These are phyloP conservation scores for Cryptomyrus ogoouensis DNA, from an alignment of 2,113 vertebrate species.

Conservation along the genomic window DNA sequence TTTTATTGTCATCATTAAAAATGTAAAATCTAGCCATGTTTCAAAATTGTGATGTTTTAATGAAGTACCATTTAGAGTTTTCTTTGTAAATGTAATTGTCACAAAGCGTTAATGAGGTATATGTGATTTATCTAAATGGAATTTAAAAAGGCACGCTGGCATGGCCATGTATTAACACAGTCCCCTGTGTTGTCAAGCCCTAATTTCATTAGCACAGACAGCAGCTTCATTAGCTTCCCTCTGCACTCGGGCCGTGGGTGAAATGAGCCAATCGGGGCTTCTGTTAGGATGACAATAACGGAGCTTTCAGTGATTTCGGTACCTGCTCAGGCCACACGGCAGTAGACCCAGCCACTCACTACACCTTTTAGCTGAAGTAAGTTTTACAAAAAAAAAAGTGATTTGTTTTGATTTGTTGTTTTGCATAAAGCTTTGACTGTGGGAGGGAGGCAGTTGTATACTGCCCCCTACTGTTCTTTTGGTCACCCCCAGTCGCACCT, in stretches of 20 bases:
- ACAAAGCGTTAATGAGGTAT: background rate
- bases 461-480: background rate
- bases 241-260: background rate
- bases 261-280: background rate
- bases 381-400: background rate
- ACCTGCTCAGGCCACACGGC: background rate
- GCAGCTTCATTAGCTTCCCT: background rate
- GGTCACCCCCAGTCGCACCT: slow-evolving; percentile 24
- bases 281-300: background rate
- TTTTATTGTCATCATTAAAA: background rate
- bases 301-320: background rate
- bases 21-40: background rate
- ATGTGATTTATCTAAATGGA: background rate
- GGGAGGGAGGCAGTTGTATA: background rate
- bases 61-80: slow-evolving; percentile 1
- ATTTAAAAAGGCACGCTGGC: background rate
- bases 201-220: background rate
- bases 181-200: background rate
- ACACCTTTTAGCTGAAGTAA: background rate
- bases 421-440: background rate
- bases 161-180: background rate
- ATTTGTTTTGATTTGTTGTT: slow-evolving; percentile 4
- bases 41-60: background rate
- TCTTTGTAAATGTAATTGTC: background rate
- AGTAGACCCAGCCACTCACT: background rate